Conservation (phyloP, 2,797 vertebrate species). For the Spondyliosoma cantharus region DNA sequence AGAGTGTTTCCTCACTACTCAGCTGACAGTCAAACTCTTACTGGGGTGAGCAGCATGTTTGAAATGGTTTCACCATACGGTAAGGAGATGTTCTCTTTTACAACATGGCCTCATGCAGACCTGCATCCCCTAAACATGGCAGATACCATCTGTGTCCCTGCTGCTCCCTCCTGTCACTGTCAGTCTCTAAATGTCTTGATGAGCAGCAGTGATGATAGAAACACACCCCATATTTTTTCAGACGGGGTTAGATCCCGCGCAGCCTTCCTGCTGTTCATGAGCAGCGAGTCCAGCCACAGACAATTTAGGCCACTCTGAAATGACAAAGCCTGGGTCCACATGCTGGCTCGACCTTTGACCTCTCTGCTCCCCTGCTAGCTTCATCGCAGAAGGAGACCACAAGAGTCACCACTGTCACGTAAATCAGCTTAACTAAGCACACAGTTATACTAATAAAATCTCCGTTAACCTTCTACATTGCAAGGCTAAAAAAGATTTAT, state of each 20-base stretch:
- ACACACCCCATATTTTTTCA: constrained; percentile 21
- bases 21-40: constrained; percentile 11
- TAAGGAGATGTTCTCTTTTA: constrained; percentile 41
- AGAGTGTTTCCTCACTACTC: constrained; percentile 19
- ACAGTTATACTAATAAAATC: constrained; percentile 12
- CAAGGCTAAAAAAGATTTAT: background rate
- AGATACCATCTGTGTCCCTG: constrained; percentile 49
- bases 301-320: constrained; percentile 13
- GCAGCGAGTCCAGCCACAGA: background rate
- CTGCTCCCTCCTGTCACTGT: constrained; percentile 50
- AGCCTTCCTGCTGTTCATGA: constrained; percentile 43
- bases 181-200: constrained; percentile 35
- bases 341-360: constrained; percentile 54
- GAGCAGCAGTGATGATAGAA: constrained; percentile 25
- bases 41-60: constrained; percentile 27
- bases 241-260: constrained; percentile 7
- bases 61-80: constrained; percentile 46
- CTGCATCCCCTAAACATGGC: constrained; percentile 36
- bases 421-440: constrained; percentile 39
- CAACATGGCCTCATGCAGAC: constrained; percentile 33
- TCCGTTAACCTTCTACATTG: background rate
- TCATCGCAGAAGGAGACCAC: constrained; percentile 6
- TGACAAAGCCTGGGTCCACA: constrained; percentile 39
- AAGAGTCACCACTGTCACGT: constrained; percentile 29
- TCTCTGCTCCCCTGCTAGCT: constrained; percentile 21